Percentiles rank a stretch among this genome's conserved stretches.
Evolutionary conservation across 2,113 vertebrate genomes (phyloP).

Genomic region (Dicerorhinus sumatrensis): DNA sequence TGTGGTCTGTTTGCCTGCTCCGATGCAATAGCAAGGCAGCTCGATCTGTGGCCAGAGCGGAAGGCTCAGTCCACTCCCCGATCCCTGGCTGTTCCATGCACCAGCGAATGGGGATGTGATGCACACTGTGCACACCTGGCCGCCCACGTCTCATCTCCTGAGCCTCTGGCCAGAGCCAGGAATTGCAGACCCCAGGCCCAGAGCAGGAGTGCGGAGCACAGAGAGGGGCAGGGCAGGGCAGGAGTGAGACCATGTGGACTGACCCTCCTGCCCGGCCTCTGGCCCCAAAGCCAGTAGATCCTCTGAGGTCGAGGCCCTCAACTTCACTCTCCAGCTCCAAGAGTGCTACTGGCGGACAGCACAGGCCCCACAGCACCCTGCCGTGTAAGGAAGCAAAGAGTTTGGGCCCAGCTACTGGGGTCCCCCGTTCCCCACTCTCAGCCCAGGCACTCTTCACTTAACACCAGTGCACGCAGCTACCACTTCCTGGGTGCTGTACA

Average conservation of each 20-base stretch:
- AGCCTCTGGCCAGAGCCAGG: not conserved
- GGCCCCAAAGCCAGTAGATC: not conserved
- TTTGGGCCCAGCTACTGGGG: not conserved
- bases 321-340: not conserved
- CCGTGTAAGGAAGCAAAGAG: not conserved
- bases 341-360: not conserved
- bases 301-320: not conserved
- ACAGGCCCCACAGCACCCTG: not conserved
- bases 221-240: not conserved
- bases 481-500: too few relatives aligned
- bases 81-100: not conserved
- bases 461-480: not conserved
- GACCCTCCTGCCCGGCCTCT: not conserved
- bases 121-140: fast-evolving
- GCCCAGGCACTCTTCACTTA: not conserved
- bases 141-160: not conserved
- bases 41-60: not conserved
- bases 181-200: not conserved
- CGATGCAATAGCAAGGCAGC: not conserved
- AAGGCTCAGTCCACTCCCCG: not conserved
- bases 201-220: not conserved
- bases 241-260: not conserved
- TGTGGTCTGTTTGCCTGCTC: not conserved
- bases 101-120: not conserved
- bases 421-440: not conserved